These are phyloP conservation scores for Chaenocephalus aceratus DNA, from an alignment of 2,113 vertebrate genomes.

Conservation along the genomic window DNA sequence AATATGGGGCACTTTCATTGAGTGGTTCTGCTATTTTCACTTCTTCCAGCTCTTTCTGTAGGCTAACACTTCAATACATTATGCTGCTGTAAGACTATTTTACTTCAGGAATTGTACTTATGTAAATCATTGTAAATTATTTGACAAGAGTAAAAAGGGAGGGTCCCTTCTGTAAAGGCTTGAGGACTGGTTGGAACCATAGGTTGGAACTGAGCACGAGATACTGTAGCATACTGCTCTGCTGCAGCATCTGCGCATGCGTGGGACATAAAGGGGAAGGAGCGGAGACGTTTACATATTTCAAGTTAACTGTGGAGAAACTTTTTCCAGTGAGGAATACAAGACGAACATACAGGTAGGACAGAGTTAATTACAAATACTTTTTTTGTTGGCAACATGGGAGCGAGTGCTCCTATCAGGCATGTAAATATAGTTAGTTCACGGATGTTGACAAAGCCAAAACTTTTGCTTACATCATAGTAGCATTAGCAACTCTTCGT, in stretches of 20 bases:
- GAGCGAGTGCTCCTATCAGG: not conserved
- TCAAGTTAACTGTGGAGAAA: not conserved
- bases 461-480: not conserved
- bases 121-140: not conserved
- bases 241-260: constrained; percentile 34
- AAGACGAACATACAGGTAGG: constrained; percentile 19
- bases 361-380: not conserved
- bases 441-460: not conserved
- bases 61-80: too few species aligned
- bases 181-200: not conserved
- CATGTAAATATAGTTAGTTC: not conserved
- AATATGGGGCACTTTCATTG: not conserved
- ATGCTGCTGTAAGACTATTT: too few species aligned
- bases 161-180: not conserved
- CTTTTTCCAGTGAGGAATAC: not conserved
- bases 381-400: fast-evolving
- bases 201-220: not conserved
- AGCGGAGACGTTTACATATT: not conserved
- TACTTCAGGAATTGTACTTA: too few species aligned
- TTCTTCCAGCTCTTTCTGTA: not conserved
- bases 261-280: constrained; percentile 1
- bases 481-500: not conserved
- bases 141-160: not conserved
- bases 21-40: not conserved
- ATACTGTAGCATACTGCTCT: not conserved